Percentiles rank a stretch among this genome's conserved stretches.
Evolutionary conservation across 92 coral and sea anemone genomes (phyloP).

Genomic region (Ricordea florida): DNA sequence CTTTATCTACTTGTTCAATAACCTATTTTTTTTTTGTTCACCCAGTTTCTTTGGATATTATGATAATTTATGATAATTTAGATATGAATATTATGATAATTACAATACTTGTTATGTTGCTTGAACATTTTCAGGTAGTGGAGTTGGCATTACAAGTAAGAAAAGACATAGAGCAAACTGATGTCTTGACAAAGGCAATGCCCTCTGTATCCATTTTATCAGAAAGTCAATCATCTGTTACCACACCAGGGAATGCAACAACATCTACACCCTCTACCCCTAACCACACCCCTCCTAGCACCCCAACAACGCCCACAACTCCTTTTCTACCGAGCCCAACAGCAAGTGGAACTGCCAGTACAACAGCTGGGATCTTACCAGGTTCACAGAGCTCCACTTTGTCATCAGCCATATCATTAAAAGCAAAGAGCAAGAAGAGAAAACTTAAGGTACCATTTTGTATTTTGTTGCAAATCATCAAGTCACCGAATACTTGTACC

Average conservation of each 20-base stretch:
- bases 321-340: constrained; percentile 85
- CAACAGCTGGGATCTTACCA: constrained; percentile 45
- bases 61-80: no score
- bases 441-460: constrained; percentile 93
- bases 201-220: constrained; percentile 84
- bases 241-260: constrained; percentile 57
- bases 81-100: no score
- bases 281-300: constrained; percentile 95
- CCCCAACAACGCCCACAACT: constrained; percentile 96
- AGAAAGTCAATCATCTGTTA: constrained; percentile 73
- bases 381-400: constrained; percentile 45
- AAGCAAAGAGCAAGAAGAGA: constrained; percentile 91
- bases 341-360: constrained; percentile 60
- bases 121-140: constrained; percentile 66
- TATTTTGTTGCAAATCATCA: no score
- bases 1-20: no score
- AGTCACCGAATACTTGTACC: no score
- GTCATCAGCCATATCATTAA: constrained; percentile 40
- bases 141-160: constrained; percentile 91
- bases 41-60: no score
- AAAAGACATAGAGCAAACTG: constrained; percentile 87
- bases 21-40: no score
- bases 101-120: neutral
- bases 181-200: constrained; percentile 82
- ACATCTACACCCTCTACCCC: constrained; percentile 81